phyloP scores from a whole-genome alignment of 1,140 invertebrate genomes.

The Pygmarrhopalites habei region DNA sequence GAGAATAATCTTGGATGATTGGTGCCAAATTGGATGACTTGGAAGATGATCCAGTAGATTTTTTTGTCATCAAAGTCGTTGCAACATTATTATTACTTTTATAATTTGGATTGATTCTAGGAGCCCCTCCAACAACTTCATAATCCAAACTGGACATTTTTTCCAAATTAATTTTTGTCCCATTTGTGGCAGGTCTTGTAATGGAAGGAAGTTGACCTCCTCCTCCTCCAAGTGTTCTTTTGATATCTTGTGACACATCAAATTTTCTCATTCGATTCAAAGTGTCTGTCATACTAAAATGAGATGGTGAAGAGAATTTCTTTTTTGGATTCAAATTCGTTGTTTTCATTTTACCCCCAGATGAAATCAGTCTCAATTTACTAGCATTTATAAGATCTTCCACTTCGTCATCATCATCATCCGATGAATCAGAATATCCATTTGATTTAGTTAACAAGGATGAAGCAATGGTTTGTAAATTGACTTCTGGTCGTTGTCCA shows the following conservation, averaged over 20 bases:
- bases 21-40: neutral
- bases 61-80: too few species aligned
- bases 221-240: too few species aligned
- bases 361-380: too few species aligned
- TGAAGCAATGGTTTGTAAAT: neutral
- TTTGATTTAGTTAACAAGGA: neutral
- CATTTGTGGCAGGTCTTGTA: too few species aligned
- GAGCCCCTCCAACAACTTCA: neutral
- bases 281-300: neutral
- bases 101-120: too few species aligned
- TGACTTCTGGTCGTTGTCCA: neutral
- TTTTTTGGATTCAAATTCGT: too few species aligned
- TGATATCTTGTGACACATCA: slow-evolving; percentile 45
- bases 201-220: too few species aligned
- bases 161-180: too few species aligned
- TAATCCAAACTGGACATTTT: neutral
- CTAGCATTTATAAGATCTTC: too few species aligned
- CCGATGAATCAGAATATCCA: neutral
- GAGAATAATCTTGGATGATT: neutral
- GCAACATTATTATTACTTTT: too few species aligned
- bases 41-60: neutral
- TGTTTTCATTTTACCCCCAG: too few species aligned
- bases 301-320: neutral
- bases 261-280: slow-evolving; percentile 42
- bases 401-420: neutral